Conservation (phyloP, 2,113 vertebrate species). For the Sapajus apella region DNA sequence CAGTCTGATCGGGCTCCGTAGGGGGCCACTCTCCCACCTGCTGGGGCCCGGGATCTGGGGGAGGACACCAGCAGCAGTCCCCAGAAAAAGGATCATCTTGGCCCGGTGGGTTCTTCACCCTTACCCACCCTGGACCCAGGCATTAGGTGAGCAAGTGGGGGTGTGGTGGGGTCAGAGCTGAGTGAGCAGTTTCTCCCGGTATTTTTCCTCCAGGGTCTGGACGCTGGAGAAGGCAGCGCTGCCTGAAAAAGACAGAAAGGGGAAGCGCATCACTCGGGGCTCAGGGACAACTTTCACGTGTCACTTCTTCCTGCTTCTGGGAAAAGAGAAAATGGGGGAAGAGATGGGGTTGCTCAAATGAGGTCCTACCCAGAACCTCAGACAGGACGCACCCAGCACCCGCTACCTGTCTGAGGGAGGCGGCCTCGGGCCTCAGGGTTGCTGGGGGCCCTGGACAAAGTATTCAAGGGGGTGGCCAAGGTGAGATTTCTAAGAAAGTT, state of each 20-base stretch:
- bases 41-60: slow-evolving; percentile 58
- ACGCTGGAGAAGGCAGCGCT: slow-evolving; percentile 34
- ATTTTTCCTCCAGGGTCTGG: slow-evolving; percentile 40
- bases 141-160: slow-evolving; percentile 66
- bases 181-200: slow-evolving; percentile 13
- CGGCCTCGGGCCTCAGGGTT: neutral
- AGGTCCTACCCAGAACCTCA: neutral
- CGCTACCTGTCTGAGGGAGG: neutral
- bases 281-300: slow-evolving; percentile 71
- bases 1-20: slow-evolving; percentile 51
- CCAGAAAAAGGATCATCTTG: slow-evolving; percentile 71
- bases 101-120: slow-evolving; percentile 70
- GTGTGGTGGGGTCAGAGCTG: slow-evolving; percentile 31
- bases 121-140: slow-evolving; percentile 51
- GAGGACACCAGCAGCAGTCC: slow-evolving; percentile 59
- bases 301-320: slow-evolving; percentile 69
- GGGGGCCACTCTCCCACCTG: slow-evolving; percentile 63
- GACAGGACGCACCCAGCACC: neutral
- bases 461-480: neutral
- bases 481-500: slow-evolving; percentile 61
- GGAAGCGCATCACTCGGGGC: slow-evolving; percentile 71
- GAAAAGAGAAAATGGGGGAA: slow-evolving; percentile 61
- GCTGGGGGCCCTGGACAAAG: neutral
- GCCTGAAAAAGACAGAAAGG: slow-evolving; percentile 73
- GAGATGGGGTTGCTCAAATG: neutral